These are phyloP conservation scores for Agrilus mali DNA, from an alignment of 2,888 invertebrate species.

Conservation along the genomic window DNA sequence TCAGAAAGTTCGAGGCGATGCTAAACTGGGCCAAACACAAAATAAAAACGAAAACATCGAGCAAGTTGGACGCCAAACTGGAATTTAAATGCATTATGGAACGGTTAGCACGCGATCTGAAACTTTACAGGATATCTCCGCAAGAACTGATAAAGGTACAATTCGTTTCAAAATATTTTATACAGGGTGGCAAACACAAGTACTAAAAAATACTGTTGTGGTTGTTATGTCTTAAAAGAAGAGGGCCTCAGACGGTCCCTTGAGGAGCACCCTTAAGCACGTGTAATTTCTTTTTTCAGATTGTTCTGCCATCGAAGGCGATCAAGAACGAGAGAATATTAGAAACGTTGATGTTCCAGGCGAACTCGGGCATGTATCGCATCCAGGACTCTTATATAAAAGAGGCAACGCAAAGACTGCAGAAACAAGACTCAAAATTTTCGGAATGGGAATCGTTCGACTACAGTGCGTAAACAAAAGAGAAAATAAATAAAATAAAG, in stretches of 20 bases:
- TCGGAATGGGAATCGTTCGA: constrained; percentile 75
- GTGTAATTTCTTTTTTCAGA: too few species aligned
- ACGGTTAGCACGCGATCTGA: constrained; percentile 74
- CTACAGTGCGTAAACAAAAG: constrained; percentile 38
- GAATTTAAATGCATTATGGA: constrained; percentile 92
- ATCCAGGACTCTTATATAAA: constrained; percentile 80
- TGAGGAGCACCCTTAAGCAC: too few species aligned
- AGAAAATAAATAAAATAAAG: too few species aligned
- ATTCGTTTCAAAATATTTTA: not conserved
- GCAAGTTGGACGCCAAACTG: constrained; percentile 72
- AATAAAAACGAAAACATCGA: constrained; percentile 64
- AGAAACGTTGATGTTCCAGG: constrained; percentile 87
- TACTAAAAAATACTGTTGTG: too few species aligned
- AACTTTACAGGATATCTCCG: constrained; percentile 81
- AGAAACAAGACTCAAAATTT: constrained; percentile 79
- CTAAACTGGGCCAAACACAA: constrained; percentile 79
- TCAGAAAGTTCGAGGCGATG: constrained; percentile 89
- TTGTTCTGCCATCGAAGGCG: constrained; percentile 84
- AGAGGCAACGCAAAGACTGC: constrained; percentile 74
- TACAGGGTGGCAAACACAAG: too few species aligned
- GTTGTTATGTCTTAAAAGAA: too few species aligned
- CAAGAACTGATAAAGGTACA: constrained; percentile 79
- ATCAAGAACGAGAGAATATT: constrained; percentile 85
- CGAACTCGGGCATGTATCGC: constrained; percentile 84
- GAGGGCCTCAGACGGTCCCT: too few species aligned